These are phyloP conservation scores for Lottia scabra DNA, from an alignment of 2,888 invertebrate species.

Conservation along the genomic window DNA sequence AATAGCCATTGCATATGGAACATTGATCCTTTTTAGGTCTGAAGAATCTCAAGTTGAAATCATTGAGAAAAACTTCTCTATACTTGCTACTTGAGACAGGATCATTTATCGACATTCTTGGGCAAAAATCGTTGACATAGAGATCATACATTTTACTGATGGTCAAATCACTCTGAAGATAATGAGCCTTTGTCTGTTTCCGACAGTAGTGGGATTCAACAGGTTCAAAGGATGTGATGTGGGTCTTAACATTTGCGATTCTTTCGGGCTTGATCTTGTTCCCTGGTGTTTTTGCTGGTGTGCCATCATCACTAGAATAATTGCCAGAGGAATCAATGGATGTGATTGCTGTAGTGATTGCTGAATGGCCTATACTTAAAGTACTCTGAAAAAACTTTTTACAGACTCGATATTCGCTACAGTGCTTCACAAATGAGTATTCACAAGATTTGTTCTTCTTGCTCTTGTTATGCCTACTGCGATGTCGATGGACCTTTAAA, in stretches of 20 bases:
- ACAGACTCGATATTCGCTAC: background rate
- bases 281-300: background rate
- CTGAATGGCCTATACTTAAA: background rate
- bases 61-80: background rate
- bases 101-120: background rate
- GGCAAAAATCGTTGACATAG: background rate
- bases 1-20: background rate
- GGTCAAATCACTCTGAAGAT: background rate
- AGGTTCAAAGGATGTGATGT: background rate
- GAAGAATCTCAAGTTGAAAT: background rate
- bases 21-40: background rate
- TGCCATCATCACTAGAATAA: background rate
- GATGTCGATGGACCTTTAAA: background rate
- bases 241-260: background rate
- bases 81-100: background rate
- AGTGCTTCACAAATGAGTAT: background rate
- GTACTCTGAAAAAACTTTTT: background rate
- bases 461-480: background rate
- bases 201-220: background rate
- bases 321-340: background rate
- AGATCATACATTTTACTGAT: background rate
- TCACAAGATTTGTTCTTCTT: background rate
- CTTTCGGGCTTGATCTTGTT: background rate
- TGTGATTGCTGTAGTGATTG: background rate
- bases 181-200: background rate